phyloP scores from a whole-genome alignment of 2,113 vertebrate species.

The Silurus glanis region DNA sequence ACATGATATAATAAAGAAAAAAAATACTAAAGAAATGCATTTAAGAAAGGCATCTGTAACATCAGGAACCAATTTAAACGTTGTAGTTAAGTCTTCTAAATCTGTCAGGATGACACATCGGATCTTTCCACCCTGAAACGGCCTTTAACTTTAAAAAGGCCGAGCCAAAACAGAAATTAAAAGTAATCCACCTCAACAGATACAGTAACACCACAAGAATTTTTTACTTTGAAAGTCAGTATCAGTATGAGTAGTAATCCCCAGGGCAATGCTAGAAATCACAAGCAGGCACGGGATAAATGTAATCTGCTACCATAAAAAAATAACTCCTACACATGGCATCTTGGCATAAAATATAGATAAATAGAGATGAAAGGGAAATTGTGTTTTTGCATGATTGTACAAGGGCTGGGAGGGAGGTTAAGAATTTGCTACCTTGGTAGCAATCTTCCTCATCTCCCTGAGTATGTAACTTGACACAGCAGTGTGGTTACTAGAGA shows the following conservation, averaged over 20 bases:
- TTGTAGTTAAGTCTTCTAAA: not conserved
- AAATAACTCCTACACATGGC: not conserved
- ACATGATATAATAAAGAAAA: not conserved
- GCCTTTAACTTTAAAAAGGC: not conserved
- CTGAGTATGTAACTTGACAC: constrained; percentile 26
- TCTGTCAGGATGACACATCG: constrained; percentile 3
- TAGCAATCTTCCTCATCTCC: not conserved
- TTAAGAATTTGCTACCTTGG: constrained; percentile 21
- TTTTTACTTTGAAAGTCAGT: constrained; percentile 19
- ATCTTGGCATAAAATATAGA: not conserved
- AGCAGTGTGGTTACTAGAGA: constrained; percentile 27
- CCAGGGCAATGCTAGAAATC: constrained; percentile 28
- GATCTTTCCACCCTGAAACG: constrained; percentile 13
- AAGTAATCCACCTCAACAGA: constrained; percentile 32
- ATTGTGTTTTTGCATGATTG: constrained; percentile 20
- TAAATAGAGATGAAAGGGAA: not conserved
- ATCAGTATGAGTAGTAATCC: constrained; percentile 16
- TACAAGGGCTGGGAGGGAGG: not conserved
- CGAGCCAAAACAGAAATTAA: constrained; percentile 27
- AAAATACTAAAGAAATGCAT: not conserved
- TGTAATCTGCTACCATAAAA: constrained; percentile 33
- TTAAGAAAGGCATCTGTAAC: not conserved
- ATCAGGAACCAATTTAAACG: constrained; percentile 18
- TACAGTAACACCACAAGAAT: constrained; percentile 30
- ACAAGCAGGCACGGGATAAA: constrained; percentile 5